Evolutionary conservation across 2,113 vertebrate genomes (phyloP).

Genomic region (Chionomys nivalis): DNA sequence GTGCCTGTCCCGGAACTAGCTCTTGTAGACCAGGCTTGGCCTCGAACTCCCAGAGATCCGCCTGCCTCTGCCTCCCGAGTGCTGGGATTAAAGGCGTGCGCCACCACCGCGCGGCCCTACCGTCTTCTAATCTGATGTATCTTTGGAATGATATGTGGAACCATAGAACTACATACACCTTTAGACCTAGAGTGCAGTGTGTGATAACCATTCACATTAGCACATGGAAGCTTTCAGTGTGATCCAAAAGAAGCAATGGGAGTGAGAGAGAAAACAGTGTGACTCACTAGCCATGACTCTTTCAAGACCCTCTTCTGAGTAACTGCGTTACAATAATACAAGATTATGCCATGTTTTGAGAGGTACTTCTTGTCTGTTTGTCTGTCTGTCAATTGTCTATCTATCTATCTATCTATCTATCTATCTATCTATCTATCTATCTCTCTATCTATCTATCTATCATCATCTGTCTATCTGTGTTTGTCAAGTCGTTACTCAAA

Average conservation of each 20-base stretch:
- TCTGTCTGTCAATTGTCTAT: not conserved
- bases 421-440: not conserved
- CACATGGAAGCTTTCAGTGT: no score
- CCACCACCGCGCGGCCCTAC: no score
- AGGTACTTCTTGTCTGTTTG: not conserved
- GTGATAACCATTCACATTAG: no score
- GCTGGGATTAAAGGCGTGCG: no score
- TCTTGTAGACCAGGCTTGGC: no score
- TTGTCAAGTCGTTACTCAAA: not conserved
- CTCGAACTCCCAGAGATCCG: no score
- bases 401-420: slow-evolving; percentile 6
- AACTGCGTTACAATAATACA: slow-evolving; percentile 9
- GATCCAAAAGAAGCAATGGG: no score
- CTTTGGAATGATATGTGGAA: not conserved
- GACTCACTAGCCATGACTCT: no score
- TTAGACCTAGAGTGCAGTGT: no score
- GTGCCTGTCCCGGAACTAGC: no score
- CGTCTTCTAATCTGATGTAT: not conserved
- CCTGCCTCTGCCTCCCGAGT: no score
- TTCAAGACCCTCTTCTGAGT: not conserved
- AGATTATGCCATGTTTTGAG: slow-evolving; percentile 34
- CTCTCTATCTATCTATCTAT: not conserved
- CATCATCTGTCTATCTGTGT: slow-evolving; percentile 7
- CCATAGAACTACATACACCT: not conserved
- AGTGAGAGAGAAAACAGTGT: no score